These are phyloP conservation scores for Temnothorax unifasciatus DNA, from an alignment of 2,888 invertebrate species.

Conservation along the genomic window DNA sequence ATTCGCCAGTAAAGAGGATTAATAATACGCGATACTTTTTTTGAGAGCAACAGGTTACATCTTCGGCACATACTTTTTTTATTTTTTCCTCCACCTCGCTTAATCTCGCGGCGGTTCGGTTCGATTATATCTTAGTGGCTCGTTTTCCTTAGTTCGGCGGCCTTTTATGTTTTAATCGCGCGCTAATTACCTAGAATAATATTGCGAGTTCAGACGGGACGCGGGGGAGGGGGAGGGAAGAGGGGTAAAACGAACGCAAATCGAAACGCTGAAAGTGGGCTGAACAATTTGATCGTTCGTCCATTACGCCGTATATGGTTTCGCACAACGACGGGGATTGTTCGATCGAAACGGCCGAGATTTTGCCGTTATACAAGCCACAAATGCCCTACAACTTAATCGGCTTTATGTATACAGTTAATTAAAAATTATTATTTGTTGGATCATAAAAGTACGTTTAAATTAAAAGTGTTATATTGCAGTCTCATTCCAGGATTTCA, in stretches of 20 bases:
- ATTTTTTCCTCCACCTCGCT: conserved; percentile 40
- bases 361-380: not conserved
- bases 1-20: conserved; percentile 21
- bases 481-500: conserved; percentile 18
- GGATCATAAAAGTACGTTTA: conserved; percentile 16
- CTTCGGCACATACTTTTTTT: conserved; percentile 50
- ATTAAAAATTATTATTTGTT: conserved; percentile 22
- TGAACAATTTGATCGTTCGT: conserved; percentile 18
- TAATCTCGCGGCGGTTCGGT: conserved; percentile 27
- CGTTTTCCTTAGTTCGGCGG: conserved; percentile 18
- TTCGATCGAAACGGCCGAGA: not conserved
- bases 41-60: conserved; percentile 59
- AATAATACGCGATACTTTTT: conserved; percentile 43
- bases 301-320: not conserved
- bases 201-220: conserved; percentile 33
- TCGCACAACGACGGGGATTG: not conserved
- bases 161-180: not conserved
- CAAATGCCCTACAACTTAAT: conserved; percentile 22
- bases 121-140: conserved; percentile 33
- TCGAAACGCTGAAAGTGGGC: conserved; percentile 6
- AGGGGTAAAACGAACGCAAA: not conserved
- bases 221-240: not conserved
- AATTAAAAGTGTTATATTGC: conserved; percentile 25
- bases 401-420: conserved; percentile 4
- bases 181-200: conserved; percentile 33